Base-by-base conservation (phyloP, 2,797 vertebrate species). In the Eremophila alpestris region DNA sequence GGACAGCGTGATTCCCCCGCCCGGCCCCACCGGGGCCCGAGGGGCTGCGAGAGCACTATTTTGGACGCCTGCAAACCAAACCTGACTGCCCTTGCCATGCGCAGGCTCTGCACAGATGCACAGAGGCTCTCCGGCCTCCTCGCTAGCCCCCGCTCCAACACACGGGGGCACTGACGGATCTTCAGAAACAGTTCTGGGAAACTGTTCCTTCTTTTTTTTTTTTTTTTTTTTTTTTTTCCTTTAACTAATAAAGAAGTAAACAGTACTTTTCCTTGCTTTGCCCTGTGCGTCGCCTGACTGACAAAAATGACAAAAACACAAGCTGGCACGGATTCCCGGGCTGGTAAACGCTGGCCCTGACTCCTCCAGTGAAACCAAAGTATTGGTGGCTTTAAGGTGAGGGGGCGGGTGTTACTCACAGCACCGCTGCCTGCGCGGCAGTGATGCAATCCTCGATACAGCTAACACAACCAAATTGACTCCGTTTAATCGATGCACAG, bases 101-200 rank as follows among this genome's bases (percentile, higher is more conserved):
- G 21, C 80, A 12, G 60, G 19, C 71, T 60, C 45, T 3, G 55
- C 48, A 0, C 49, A 1, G 26, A 5, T 3, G 55, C 48, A 0
- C 49, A 1, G 26, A 5, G 6, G 10, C 49, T 22, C 64, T 16
- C 11, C 22, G 1, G 20, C 40, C 11, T 16, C 46, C n/a, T 5
- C 63, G 49, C n/a, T 55, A 26, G 51, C 45, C 62, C 5, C 73
- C 1, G 7, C 41, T 71, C 80, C 49, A 8, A 94, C 95, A 76
- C 95, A 95, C 30, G 93, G 94, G 93, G 95, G 95, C 94, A 94
- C 95, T 95, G 91, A 73, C 1, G 91, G 78, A 76, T 94, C 77
- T 94, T 8, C 71, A 73, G 78, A 93, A 77, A 19, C 85, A 3
- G 24, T 3, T 24, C n/a, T 29, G 6, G 41, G 38, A 64, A 70